A percentile compares a stretch with the other conserved stretches of the same genome.
Conservation (phyloP, 2,888 invertebrate species). For the Palloptera scutellata region DNA sequence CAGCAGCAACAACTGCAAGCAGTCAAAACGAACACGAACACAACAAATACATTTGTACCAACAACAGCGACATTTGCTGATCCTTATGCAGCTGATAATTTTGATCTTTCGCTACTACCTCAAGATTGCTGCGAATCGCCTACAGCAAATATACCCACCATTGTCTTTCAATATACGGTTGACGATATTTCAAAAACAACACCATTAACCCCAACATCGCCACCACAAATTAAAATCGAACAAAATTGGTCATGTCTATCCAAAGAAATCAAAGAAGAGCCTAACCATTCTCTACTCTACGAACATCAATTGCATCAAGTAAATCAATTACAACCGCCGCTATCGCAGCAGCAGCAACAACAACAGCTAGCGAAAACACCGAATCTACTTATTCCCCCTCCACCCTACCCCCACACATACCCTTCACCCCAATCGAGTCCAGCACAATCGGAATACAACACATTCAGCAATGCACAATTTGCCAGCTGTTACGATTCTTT, state of each 20-base stretch:
- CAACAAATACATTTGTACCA: conserved; percentile 15
- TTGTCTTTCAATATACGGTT: conserved; percentile 48
- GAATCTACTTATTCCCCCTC: conserved; percentile 51
- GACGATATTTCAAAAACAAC: conserved; percentile 28
- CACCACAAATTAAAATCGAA: conserved; percentile 63
- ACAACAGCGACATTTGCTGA: conserved; percentile 41
- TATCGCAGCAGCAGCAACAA: conserved; percentile 37
- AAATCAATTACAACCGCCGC: no score
- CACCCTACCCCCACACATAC: conserved; percentile 53
- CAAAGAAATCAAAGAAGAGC: conserved; percentile 44
- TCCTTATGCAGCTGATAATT: conserved; percentile 68
- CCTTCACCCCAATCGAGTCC: conserved; percentile 62
- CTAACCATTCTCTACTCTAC: conserved; percentile 20
- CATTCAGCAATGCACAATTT: conserved; percentile 44
- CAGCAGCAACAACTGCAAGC: conserved; percentile 9
- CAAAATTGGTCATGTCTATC: conserved; percentile 52
- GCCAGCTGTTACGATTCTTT: conserved; percentile 52
- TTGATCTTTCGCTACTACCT: conserved; percentile 78
- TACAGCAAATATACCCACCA: conserved; percentile 64
- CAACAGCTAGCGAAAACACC: conserved; percentile 43
- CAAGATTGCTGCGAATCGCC: conserved; percentile 51
- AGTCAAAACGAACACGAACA: conserved; percentile 33
- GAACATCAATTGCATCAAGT: conserved; percentile 32
- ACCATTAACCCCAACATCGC: conserved; percentile 53
- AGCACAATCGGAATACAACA: conserved; percentile 53